These are phyloP conservation scores for Lottia scabra DNA, from an alignment of 2,888 invertebrate genomes.

Conservation along the genomic window DNA sequence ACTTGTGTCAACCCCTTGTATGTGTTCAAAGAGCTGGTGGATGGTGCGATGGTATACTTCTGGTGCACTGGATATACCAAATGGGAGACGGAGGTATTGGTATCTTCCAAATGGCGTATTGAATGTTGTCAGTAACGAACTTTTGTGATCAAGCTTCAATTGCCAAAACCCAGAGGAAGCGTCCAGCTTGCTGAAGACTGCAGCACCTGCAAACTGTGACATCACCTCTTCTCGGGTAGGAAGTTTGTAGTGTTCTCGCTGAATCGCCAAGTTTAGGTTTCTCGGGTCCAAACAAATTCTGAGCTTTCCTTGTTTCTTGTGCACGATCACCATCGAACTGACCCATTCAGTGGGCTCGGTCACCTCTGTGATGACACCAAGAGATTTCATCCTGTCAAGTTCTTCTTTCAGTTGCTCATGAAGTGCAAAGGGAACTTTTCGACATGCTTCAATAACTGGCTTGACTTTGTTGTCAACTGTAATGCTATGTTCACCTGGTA, in stretches of 20 bases:
- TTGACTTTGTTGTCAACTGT: slow-evolving; percentile 20
- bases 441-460: slow-evolving; percentile 34
- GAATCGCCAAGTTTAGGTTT: background rate
- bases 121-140: too few relatives aligned
- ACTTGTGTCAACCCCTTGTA: slow-evolving; percentile 11
- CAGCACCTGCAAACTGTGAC: slow-evolving; percentile 28
- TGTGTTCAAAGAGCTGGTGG: slow-evolving; percentile 6
- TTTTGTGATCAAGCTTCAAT: slow-evolving; percentile 16
- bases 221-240: slow-evolving; percentile 37
- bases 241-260: slow-evolving; percentile 18
- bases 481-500: slow-evolving; percentile 29
- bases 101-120: background rate
- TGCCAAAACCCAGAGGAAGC: slow-evolving; percentile 36
- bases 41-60: slow-evolving; percentile 9
- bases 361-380: slow-evolving; percentile 14
- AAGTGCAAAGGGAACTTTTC: slow-evolving; percentile 32
- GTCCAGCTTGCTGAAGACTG: slow-evolving; percentile 34
- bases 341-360: slow-evolving; percentile 21
- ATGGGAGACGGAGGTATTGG: background rate
- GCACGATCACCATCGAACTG: background rate
- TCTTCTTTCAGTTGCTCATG: slow-evolving; percentile 25
- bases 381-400: slow-evolving; percentile 12
- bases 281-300: background rate
- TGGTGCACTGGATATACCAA: slow-evolving; percentile 16
- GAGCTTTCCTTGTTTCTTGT: slow-evolving; percentile 6